Evolutionary conservation across 2,888 invertebrate species (phyloP), one percentile per base, ranked within the genome.

Genomic region (Spisula solida): DNA sequence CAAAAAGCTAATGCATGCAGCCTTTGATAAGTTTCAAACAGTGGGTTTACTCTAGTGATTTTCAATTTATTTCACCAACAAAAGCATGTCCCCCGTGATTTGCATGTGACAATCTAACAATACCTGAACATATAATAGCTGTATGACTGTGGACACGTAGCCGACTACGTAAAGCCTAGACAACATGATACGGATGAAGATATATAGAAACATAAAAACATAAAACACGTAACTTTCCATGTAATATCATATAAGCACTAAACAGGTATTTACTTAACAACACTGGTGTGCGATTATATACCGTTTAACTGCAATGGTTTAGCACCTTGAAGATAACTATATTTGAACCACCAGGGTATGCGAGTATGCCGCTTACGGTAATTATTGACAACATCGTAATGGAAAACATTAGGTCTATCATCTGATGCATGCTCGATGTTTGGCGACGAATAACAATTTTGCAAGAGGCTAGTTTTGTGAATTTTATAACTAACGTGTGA

Each of bases 11-110:
- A 75, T 75, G 75, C 34, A 75, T 18, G 31, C 31, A 6, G 18
- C 75, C 34, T 34, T 75, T 75, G 75, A 75, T 34, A 18, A 14
- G 31, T 75, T 75, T 75, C 75, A 75, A 75, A 31, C 31, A 34
- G 16, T 18, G 31, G 16, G 18, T 34, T 16, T 75, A 75, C 25
- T 75, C 34, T 18, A 31, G 16, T 75, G 75, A 75, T 75, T 41
- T 75, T 75, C 31, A 75, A 34, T 75, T 75, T 75, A 75, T 75
- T 75, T 34, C 31, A 75, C 34, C 31, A 75, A 75, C 75, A 31
- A 75, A 75, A 31, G 75, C 34, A 34, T 31, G 34, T 75, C 75
- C 75, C 75, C 6, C 18, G 75, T 18, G 75, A 75, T 75, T 34
- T 75, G 75, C 25, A 31, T 31, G 75, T 75, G 75, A 75, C 75